Percentiles rank a stretch among this genome's conserved stretches.
phyloP scores from a whole-genome alignment of 1,140 invertebrate genomes.

The Zaprionus ornatus region DNA sequence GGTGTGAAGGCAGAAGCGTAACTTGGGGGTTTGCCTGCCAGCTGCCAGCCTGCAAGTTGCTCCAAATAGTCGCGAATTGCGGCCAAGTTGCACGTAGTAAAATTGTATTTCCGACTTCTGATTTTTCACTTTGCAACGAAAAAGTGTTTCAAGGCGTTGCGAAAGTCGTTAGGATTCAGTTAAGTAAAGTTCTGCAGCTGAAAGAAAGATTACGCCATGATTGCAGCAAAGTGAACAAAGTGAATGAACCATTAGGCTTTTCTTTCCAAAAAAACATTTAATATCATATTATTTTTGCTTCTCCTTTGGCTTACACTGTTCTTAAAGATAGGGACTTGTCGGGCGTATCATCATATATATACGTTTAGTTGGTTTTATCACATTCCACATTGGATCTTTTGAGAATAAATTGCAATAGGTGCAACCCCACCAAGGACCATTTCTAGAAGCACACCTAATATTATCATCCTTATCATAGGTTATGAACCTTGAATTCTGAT shows the following conservation, averaged over 20 bases:
- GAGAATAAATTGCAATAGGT: background rate
- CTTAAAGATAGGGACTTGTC: background rate
- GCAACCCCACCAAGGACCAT: slow-evolving; percentile 1
- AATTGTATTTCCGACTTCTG: background rate
- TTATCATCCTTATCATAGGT: slow-evolving; percentile 2
- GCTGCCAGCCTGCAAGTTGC: background rate
- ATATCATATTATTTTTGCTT: background rate
- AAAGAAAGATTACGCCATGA: background rate
- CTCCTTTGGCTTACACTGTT: background rate
- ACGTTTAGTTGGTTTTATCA: background rate
- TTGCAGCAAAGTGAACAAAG: background rate
- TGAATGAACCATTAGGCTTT: background rate
- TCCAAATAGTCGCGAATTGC: background rate
- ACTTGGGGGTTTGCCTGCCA: background rate
- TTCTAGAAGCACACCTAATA: background rate
- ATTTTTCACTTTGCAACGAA: background rate
- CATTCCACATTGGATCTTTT: background rate
- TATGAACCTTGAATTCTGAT: background rate
- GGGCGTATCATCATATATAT: background rate
- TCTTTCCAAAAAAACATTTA: background rate
- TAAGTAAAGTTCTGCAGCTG: background rate
- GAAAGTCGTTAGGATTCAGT: background rate
- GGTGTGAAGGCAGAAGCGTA: background rate
- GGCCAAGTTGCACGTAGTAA: background rate
- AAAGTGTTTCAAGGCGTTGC: background rate